Base-by-base conservation (phyloP, 2,888 invertebrate species). In the Lithophane leautieri region DNA sequence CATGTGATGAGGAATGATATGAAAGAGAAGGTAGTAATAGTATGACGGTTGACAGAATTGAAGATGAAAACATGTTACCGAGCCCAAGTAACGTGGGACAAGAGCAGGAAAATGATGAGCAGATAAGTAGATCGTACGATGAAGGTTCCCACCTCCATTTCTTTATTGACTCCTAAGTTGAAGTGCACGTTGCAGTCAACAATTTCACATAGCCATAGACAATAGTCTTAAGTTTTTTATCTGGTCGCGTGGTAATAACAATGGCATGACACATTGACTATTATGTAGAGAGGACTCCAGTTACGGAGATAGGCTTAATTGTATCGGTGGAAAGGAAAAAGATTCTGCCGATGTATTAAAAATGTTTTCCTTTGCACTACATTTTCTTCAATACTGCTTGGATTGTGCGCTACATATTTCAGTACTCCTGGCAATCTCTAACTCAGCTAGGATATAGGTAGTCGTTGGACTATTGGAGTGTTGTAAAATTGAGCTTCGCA, bases 201-300 rank as follows among this genome's bases (percentile, higher is more conserved):
- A 86, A 88, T 88, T 88, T 86, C 84, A 79, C 83, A 78, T 77
- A 50, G 74, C 16, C 9, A 81, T 50, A 81, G 79, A 84, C 85
- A 87, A 88, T 87, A 79, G 73, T 79, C 76, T 76, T 40, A 40
- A 82, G 87, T 87, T 91, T 91, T 93, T 92, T 92, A 91, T 90
- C 88, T 78, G 82, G 71, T 76, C 84, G 79, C 92, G 92, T 92
- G 93, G 88, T 83, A 79, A 76, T 86, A 81, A 91, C 92, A 92
- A 91, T 92, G 76, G 86, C 68, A 83, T 86, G 82, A 83, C 82
- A 89, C 86, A 86, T 81, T 74, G 52, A 68, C 65, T 75, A 83
- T 81, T 82, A 82, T 16, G 66, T 68, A 16, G n/a, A 74, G 76
- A 78, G 62, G 70, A 61, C 54, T 73, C 34, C 14, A 69, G 76